A percentile compares a stretch with the other conserved stretches of the same genome.
phyloP scores from a whole-genome alignment of 2,113 vertebrate species.

The Bujurquina vittata region DNA sequence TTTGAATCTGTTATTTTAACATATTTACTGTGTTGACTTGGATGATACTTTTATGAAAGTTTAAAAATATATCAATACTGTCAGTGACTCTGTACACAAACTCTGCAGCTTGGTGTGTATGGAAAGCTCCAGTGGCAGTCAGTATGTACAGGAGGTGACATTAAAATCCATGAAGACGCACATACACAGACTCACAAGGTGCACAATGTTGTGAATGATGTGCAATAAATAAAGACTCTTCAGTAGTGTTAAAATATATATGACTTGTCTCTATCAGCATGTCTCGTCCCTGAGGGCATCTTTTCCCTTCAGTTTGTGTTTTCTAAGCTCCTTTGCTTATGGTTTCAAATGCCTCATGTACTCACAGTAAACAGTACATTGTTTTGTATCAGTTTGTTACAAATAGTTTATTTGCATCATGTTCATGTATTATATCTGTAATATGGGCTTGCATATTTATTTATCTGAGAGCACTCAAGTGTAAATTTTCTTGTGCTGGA shows the following conservation, averaged over 20 bases:
- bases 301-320: background rate
- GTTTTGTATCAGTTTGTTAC: background rate
- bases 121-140: background rate
- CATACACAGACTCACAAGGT: background rate
- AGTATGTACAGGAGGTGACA: background rate
- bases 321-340: conserved; percentile 1
- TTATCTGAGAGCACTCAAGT: conserved; percentile 10
- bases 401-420: accelerated
- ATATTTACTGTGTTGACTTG: background rate
- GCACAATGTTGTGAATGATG: background rate
- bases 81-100: background rate
- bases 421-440: background rate
- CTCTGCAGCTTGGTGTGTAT: background rate
- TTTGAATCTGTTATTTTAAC: background rate
- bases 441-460: background rate
- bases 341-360: background rate
- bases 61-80: background rate
- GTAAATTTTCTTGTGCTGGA: conserved; percentile 4
- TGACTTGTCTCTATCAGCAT: background rate
- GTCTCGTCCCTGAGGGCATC: background rate
- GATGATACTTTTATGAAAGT: background rate
- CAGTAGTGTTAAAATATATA: background rate
- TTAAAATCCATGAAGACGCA: background rate
- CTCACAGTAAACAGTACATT: background rate
- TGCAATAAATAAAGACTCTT: background rate